These are phyloP conservation scores for Speoplatyrhinus poulsoni DNA, from an alignment of 2,113 vertebrate genomes.

Conservation along the genomic window DNA sequence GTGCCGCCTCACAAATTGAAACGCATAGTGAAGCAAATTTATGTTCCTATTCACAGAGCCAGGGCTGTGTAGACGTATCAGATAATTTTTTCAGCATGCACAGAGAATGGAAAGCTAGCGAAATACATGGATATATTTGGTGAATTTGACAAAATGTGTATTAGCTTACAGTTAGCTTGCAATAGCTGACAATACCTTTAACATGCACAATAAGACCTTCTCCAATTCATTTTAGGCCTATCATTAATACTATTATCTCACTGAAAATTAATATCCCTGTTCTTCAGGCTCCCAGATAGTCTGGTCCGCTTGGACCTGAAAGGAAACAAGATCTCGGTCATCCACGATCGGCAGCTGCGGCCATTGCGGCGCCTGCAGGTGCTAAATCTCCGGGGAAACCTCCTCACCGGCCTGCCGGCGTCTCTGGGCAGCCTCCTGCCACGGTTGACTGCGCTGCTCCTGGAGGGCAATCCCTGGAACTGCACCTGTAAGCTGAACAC, in stretches of 20 bases:
- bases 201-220: too few relatives aligned
- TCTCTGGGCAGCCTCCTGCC: conserved; percentile 73
- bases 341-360: conserved; percentile 74
- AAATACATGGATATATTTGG: too few relatives aligned
- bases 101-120: too few relatives aligned
- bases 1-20: too few relatives aligned
- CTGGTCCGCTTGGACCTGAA: conserved; percentile 82
- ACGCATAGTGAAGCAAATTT: too few relatives aligned
- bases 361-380: conserved; percentile 81
- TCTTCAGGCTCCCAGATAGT: conserved; percentile 76
- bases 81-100: too few relatives aligned
- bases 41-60: too few relatives aligned
- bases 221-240: too few relatives aligned
- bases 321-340: conserved; percentile 75
- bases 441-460: conserved; percentile 75
- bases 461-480: conserved; percentile 84
- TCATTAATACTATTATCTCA: background rate
- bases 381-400: conserved; percentile 83
- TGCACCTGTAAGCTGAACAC: conserved; percentile 80
- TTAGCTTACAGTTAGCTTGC: too few relatives aligned
- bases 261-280: background rate
- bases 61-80: too few relatives aligned
- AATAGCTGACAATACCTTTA: too few relatives aligned
- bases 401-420: conserved; percentile 73
- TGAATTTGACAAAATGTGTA: too few relatives aligned